Evolutionary conservation across 2,888 invertebrate species (phyloP).

Genomic region (Habrosyne pyritoides): DNA sequence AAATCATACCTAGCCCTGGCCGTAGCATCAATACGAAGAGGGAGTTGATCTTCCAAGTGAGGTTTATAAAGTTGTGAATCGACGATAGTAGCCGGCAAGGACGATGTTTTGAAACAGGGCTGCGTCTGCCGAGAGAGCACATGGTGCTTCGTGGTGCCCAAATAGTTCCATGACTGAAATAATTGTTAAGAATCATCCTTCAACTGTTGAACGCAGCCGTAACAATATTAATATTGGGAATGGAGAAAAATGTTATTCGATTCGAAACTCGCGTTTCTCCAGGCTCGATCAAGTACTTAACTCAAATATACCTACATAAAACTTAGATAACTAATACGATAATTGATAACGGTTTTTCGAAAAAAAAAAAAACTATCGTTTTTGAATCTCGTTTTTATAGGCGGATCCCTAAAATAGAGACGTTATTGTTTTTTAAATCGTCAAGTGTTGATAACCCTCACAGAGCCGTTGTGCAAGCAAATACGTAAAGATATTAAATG

Average conservation of each 20-base stretch:
- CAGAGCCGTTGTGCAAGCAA: constrained; percentile 36
- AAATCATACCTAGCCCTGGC: background rate
- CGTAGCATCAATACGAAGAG: too few species aligned
- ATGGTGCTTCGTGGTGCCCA: constrained; percentile 40
- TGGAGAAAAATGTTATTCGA: constrained; percentile 14
- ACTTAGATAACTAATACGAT: constrained; percentile 50
- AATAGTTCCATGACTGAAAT: constrained; percentile 47
- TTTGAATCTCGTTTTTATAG: constrained; percentile 49
- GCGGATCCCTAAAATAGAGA: constrained; percentile 36
- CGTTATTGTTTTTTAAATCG: constrained; percentile 35
- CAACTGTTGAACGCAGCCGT: constrained; percentile 39
- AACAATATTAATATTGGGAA: constrained; percentile 40
- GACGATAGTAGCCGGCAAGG: background rate
- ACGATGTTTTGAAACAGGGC: background rate
- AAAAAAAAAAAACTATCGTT: constrained; percentile 36
- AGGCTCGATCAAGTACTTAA: constrained; percentile 35
- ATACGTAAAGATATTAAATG: constrained; percentile 64
- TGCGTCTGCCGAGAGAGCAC: constrained; percentile 21
- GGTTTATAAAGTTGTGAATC: too few species aligned
- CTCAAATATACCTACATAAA: constrained; percentile 47
- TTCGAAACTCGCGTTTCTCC: constrained; percentile 20
- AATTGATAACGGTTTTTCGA: constrained; percentile 48
- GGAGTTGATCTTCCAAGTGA: too few species aligned
- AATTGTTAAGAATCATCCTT: constrained; percentile 42
- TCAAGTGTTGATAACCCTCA: constrained; percentile 17